Evolutionary conservation across 2,797 vertebrate genomes (phyloP).

Genomic region (Miichthys miiuy): DNA sequence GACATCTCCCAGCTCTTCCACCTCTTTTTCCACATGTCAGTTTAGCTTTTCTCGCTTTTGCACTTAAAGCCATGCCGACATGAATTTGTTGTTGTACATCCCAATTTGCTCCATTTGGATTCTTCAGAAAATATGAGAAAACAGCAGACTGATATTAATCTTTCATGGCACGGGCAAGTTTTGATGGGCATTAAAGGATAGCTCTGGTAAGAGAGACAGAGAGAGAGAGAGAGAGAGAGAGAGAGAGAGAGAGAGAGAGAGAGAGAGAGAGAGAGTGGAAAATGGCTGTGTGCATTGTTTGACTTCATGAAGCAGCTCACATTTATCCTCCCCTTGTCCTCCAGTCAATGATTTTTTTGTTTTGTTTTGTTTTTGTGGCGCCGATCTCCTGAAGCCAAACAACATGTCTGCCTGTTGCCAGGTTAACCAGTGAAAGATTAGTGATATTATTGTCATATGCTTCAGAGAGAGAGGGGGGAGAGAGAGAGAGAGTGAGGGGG

Average conservation of each 20-base stretch:
- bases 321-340: conserved; percentile 30
- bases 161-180: conserved; percentile 60
- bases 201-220: conserved; percentile 29
- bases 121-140: conserved; percentile 57
- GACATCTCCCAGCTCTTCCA: conserved; percentile 71
- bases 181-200: conserved; percentile 61
- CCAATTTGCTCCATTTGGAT: conserved; percentile 57
- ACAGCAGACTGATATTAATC: conserved; percentile 59
- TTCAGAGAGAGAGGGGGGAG: conserved; percentile 38
- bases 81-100: conserved; percentile 58
- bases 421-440: conserved; percentile 74
- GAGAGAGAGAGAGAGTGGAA: conserved; percentile 28
- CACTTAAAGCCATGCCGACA: conserved; percentile 48
- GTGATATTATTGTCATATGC: conserved; percentile 75
- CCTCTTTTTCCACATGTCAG: conserved; percentile 69
- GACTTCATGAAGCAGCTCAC: conserved; percentile 47
- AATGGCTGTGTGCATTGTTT: conserved; percentile 56
- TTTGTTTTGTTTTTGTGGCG: conserved; percentile 38
- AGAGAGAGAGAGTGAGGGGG: conserved; percentile 9
- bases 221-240: conserved; percentile 1
- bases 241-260: neutral
- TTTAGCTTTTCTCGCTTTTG: conserved; percentile 68
- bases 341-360: conserved; percentile 21
- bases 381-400: conserved; percentile 55
- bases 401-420: conserved; percentile 67